Conservation (phyloP, 2,888 invertebrate species). For the Tinea pellionella region DNA sequence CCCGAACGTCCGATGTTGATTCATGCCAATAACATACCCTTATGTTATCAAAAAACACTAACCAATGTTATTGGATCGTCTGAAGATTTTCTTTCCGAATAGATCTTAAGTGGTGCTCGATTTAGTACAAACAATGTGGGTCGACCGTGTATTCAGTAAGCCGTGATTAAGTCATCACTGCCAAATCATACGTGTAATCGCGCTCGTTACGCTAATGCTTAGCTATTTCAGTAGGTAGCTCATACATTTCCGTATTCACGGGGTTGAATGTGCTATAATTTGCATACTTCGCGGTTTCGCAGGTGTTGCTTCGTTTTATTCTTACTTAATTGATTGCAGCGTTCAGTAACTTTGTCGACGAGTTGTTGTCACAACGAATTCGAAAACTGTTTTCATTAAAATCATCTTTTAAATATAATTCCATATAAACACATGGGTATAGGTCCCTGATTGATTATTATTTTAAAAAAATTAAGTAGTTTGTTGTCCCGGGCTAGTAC, state of each 20-base stretch:
- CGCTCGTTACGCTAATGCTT: constrained; percentile 24
- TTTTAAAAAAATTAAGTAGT: no score
- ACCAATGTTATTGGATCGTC: not conserved
- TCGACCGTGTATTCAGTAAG: constrained; percentile 20
- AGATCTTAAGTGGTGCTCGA: not conserved
- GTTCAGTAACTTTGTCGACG: not conserved
- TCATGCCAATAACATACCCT: not conserved
- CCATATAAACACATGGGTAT: not conserved
- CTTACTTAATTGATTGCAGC: constrained; percentile 1
- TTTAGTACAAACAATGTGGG: not conserved
- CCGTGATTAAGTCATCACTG: constrained; percentile 32
- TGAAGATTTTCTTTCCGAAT: not conserved
- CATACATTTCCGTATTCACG: constrained; percentile 20
- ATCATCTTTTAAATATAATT: not conserved
- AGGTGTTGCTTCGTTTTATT: constrained; percentile 20
- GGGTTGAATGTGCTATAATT: constrained; percentile 24
- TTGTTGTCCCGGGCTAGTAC: no score
- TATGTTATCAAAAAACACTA: not conserved
- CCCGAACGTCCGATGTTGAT: not conserved
- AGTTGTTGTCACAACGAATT: not conserved
- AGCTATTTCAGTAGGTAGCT: constrained; percentile 20
- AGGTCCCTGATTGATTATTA: not conserved
- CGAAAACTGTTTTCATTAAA: not conserved
- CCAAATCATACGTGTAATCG: constrained; percentile 31
- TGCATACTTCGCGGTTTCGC: constrained; percentile 25